Percentiles rank a stretch among this genome's conserved stretches.
These are phyloP conservation scores for Oncorhynchus tshawytscha DNA, from an alignment of 2,113 vertebrate genomes.

Conservation along the genomic window DNA sequence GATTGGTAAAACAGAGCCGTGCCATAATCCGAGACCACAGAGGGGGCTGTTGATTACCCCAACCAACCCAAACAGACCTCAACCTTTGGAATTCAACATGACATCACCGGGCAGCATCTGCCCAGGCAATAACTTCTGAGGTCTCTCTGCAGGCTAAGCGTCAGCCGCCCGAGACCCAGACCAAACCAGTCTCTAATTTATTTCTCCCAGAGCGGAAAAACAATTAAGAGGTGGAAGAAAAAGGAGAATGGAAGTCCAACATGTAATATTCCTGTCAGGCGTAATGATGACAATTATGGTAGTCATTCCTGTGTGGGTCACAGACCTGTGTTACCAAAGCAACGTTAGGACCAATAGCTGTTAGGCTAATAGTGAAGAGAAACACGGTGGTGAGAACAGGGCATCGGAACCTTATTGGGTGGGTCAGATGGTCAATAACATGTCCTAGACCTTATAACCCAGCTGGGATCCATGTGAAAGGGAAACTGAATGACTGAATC, in stretches of 20 bases:
- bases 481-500: background rate
- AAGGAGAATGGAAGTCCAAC: background rate
- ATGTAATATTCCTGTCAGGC: background rate
- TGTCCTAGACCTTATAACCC: background rate
- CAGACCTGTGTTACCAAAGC: conserved; percentile 21
- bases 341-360: background rate
- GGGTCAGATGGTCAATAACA: background rate
- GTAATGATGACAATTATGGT: conserved; percentile 12
- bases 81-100: conserved; percentile 51
- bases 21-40: conserved; percentile 25
- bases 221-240: conserved; percentile 5
- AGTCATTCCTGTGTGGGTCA: conserved; percentile 25
- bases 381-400: background rate
- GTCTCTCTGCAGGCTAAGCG: conserved; percentile 16
- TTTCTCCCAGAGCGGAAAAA: conserved; percentile 32
- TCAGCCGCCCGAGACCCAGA: conserved; percentile 8
- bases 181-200: conserved; percentile 31
- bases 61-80: conserved; percentile 41
- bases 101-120: conserved; percentile 54
- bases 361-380: background rate
- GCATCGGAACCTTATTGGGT: background rate
- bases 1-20: conserved; percentile 49
- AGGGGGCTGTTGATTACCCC: conserved; percentile 43
- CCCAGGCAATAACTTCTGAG: conserved; percentile 49
- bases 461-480: background rate